A percentile compares a stretch with the other conserved stretches of the same genome.
phyloP scores from a whole-genome alignment of 1,140 invertebrate species.

The Papilio machaon region DNA sequence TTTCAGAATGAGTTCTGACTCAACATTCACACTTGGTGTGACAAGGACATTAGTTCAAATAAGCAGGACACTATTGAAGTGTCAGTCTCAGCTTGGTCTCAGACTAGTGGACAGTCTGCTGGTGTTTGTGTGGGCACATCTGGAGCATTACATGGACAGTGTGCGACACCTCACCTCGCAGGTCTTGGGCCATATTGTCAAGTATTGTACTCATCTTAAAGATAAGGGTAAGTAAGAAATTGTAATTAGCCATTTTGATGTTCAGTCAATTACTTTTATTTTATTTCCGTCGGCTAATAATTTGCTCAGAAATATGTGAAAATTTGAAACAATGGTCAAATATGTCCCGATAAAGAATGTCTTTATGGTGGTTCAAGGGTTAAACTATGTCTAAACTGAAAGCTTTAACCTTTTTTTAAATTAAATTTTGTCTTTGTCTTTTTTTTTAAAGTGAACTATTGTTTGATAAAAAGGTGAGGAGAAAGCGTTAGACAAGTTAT shows the following conservation, averaged over 20 bases:
- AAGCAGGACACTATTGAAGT: conserved; percentile 54
- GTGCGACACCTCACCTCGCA: conserved; percentile 82
- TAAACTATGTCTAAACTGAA: too few relatives aligned
- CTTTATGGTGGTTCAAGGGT: too few relatives aligned
- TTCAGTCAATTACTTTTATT: too few relatives aligned
- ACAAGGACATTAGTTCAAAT: conserved; percentile 63
- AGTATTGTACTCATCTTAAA: conserved; percentile 58
- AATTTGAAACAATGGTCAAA: too few relatives aligned
- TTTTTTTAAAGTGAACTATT: not conserved
- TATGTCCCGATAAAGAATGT: too few relatives aligned
- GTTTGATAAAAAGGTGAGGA: conserved; percentile 51
- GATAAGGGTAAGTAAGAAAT: conserved; percentile 52
- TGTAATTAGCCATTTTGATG: too few relatives aligned
- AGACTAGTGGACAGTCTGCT: conserved; percentile 58
- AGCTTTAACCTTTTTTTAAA: too few relatives aligned
- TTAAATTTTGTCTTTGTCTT: too few relatives aligned
- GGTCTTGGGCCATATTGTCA: conserved; percentile 71
- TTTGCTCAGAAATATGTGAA: too few relatives aligned
- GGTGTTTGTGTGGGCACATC: conserved; percentile 73
- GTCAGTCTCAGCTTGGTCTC: conserved; percentile 39
- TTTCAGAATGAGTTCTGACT: conserved; percentile 70
- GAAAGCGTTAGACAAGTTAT: conserved; percentile 49
- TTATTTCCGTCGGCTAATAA: too few relatives aligned
- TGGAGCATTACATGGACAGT: conserved; percentile 83
- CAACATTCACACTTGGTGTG: conserved; percentile 64